These are phyloP conservation scores for Drosophila quinaria DNA, from an alignment of 2,888 invertebrate genomes.

Conservation along the genomic window DNA sequence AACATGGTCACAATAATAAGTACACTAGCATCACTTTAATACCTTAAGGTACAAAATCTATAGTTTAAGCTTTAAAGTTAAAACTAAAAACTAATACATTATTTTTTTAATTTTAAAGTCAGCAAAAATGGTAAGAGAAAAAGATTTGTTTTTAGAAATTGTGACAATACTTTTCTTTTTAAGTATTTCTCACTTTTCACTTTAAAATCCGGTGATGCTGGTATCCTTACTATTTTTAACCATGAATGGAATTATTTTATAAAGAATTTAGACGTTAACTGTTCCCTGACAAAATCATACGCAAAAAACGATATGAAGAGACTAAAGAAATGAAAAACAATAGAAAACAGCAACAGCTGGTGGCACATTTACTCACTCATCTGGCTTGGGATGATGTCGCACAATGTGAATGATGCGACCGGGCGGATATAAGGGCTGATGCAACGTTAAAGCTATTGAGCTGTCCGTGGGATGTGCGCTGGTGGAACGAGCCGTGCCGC, in stretches of 20 bases:
- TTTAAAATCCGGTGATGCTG: neutral
- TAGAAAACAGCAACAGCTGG: neutral
- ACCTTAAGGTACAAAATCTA: neutral
- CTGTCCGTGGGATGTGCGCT: slow-evolving; percentile 90
- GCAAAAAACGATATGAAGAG: neutral
- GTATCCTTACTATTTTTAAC: neutral
- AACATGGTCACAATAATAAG: neutral
- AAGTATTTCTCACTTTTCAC: too few relatives aligned
- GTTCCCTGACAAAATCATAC: neutral
- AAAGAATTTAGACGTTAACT: neutral
- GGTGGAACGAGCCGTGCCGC: slow-evolving; percentile 88
- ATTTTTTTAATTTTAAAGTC: too few relatives aligned
- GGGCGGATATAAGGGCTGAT: slow-evolving; percentile 93
- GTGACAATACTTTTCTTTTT: too few relatives aligned
- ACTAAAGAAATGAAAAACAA: slow-evolving; percentile 1
- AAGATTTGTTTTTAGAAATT: too few relatives aligned
- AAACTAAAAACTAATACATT: too few relatives aligned
- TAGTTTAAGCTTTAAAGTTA: too few relatives aligned
- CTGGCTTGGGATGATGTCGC: slow-evolving; percentile 92
- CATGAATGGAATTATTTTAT: neutral
- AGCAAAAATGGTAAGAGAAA: too few relatives aligned
- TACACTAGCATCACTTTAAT: neutral
- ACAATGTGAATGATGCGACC: slow-evolving; percentile 95
- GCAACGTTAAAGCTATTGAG: slow-evolving; percentile 92
- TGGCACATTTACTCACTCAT: slow-evolving; percentile 88